Evolutionary conservation across 2,113 vertebrate species (phyloP).

Genomic region (Misgurnus mizolepis): DNA sequence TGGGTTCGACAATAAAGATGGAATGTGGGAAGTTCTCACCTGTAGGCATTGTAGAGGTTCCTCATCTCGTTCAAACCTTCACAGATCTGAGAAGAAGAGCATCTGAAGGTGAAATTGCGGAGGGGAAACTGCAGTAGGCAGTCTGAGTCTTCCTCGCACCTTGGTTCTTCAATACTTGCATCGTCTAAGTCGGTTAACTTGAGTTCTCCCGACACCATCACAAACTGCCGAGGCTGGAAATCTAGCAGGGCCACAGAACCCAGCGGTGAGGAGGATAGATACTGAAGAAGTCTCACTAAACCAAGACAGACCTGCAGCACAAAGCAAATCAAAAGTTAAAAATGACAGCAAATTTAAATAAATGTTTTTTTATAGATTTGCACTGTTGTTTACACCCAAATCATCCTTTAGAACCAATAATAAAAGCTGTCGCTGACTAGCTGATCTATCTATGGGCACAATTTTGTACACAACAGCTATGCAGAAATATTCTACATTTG

Average conservation of each 20-base stretch:
- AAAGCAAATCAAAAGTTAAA: slow-evolving; percentile 4
- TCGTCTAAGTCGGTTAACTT: slow-evolving; percentile 92
- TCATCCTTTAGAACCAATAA: background rate
- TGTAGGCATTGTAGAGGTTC: slow-evolving; percentile 91
- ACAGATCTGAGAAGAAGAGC: slow-evolving; percentile 72
- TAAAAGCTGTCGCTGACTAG: no score
- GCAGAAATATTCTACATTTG: background rate
- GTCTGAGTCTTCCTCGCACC: slow-evolving; percentile 75
- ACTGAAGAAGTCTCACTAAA: slow-evolving; percentile 84
- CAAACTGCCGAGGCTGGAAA: slow-evolving; percentile 91
- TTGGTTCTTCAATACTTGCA: slow-evolving; percentile 75
- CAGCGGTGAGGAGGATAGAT: slow-evolving; percentile 85
- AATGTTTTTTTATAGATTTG: background rate
- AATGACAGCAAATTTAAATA: background rate
- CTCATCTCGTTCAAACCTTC: slow-evolving; percentile 84
- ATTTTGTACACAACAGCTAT: background rate
- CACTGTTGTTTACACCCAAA: background rate
- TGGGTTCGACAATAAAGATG: slow-evolving; percentile 25
- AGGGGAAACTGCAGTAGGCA: slow-evolving; percentile 83
- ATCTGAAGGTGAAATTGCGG: slow-evolving; percentile 79
- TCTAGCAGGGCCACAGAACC: slow-evolving; percentile 88
- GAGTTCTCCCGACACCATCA: slow-evolving; percentile 83
- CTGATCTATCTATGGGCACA: background rate
- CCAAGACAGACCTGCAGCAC: slow-evolving; percentile 83
- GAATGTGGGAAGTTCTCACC: slow-evolving; percentile 66